Base-by-base conservation (phyloP, 2,797 vertebrate genomes). In the Lophotriccus pileatus region DNA sequence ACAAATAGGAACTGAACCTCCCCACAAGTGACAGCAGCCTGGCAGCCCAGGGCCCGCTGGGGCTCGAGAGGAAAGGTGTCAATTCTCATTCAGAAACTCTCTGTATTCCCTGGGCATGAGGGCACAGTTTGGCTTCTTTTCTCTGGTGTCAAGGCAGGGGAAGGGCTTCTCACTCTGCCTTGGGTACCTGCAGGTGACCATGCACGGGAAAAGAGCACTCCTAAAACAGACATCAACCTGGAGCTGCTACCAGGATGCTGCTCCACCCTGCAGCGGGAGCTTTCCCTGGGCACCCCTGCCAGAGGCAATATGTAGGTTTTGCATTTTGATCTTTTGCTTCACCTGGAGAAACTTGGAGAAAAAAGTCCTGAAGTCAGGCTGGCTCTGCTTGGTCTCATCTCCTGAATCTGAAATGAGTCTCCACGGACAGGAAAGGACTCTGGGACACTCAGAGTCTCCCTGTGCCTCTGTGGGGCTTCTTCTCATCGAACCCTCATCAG, bases 21-120 rank as follows among this genome's bases (percentile, higher is more conserved):
- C 81, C 28, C 77, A 89, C 50, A 69, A 93, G 64, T 87, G 88
- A 94, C 86, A 89, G 93, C 77, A 93, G 88, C 67, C 87, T 79
- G 87, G 64, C 91, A 87, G 78, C 81, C 68, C 34, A 10, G 41
- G 39, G 62, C 47, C 67, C 3, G 0, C 6, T 39, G 84, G 63
- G 78, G 46, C 39, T 94, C 64, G 52, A 60, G 79, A 85, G 66
- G 58, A 68, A 68, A 84, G 82, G 72, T 32, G 63, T n/a, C 84
- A 23, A 1, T 85, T 91, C 55, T 70, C 76, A 50, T 58, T 81
- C 87, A 93, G 87, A 84, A 85, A 77, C n/a, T 80, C 69, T 43
- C 75, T 77, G 46, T 43, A 27, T 59, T 93, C 74, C 46, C 20
- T 79, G 30, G 28, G 82, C 82, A 78, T 3, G 6, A 25, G 75